A percentile compares a stretch with the other conserved stretches of the same genome.
Evolutionary conservation across 2,797 vertebrate genomes (phyloP).

Genomic region (Gallinago stenura): DNA sequence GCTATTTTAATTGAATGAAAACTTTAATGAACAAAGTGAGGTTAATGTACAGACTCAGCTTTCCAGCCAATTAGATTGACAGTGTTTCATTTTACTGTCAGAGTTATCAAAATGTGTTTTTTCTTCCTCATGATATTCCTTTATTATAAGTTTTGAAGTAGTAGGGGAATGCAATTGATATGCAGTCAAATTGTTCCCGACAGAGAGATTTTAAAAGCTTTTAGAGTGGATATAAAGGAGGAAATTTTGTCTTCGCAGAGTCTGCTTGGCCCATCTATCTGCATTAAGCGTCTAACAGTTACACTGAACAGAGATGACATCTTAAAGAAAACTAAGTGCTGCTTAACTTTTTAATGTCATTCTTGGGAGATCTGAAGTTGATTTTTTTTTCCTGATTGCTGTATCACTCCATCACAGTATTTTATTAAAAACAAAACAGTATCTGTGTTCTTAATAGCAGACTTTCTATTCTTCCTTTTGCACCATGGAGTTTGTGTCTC

Average conservation of each 20-base stretch:
- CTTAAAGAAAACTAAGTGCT: constrained; percentile 80
- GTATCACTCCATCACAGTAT: neutral
- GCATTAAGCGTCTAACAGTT: constrained; percentile 76
- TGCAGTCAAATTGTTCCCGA: constrained; percentile 78
- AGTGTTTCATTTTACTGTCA: constrained; percentile 20
- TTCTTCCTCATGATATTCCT: constrained; percentile 8
- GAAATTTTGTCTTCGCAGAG: constrained; percentile 76
- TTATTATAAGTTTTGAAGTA: constrained; percentile 39
- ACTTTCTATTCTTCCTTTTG: neutral
- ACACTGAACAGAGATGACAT: constrained; percentile 77
- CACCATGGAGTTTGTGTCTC: neutral
- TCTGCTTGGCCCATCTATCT: constrained; percentile 78
- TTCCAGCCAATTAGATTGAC: neutral
- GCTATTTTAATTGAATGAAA: neutral
- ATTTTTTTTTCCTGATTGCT: neutral
- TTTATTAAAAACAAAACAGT: constrained; percentile 29
- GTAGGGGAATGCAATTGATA: constrained; percentile 77
- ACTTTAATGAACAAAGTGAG: constrained; percentile 10
- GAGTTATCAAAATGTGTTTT: constrained; percentile 4
- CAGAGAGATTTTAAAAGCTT: constrained; percentile 82
- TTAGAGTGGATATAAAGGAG: constrained; percentile 74
- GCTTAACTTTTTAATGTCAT: constrained; percentile 81
- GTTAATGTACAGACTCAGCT: neutral
- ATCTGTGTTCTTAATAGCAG: neutral
- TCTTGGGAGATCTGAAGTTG: constrained; percentile 64